phyloP scores from a whole-genome alignment of 2,888 invertebrate genomes.

The Lasioglossum villosulum region DNA sequence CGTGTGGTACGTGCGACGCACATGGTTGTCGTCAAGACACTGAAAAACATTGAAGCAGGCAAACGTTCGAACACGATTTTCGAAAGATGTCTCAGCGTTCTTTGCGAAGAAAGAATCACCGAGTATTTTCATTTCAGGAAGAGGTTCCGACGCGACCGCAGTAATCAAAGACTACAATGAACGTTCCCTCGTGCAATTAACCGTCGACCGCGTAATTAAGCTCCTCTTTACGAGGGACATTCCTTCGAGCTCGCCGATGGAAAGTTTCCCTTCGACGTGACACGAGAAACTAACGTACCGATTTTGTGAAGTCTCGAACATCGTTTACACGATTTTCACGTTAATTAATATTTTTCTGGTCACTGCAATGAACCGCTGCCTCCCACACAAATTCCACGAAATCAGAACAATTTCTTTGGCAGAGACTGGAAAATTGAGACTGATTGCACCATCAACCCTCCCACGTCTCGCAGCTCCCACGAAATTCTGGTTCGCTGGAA shows the following conservation, averaged over 20 bases:
- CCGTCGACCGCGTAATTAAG: slow-evolving; percentile 57
- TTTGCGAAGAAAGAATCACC: slow-evolving; percentile 10
- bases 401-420: background rate
- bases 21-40: too few species aligned
- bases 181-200: slow-evolving; percentile 48
- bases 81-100: background rate
- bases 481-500: background rate
- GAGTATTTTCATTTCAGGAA: slow-evolving; percentile 41
- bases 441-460: background rate
- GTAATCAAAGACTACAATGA: slow-evolving; percentile 60
- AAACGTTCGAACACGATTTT: background rate
- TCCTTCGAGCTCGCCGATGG: slow-evolving; percentile 28
- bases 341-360: background rate
- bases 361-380: background rate
- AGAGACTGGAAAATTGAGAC: background rate
- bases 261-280: slow-evolving; percentile 19
- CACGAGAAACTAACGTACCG: background rate
- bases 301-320: background rate
- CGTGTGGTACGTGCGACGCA: too few species aligned
- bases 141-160: slow-evolving; percentile 40
- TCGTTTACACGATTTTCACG: background rate
- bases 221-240: slow-evolving; percentile 40
- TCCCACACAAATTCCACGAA: background rate
- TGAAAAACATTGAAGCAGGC: too few species aligned
- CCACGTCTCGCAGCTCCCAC: background rate